Base-by-base conservation (phyloP, 2,797 vertebrate species). In the Poeciliopsis paucimaculata region DNA sequence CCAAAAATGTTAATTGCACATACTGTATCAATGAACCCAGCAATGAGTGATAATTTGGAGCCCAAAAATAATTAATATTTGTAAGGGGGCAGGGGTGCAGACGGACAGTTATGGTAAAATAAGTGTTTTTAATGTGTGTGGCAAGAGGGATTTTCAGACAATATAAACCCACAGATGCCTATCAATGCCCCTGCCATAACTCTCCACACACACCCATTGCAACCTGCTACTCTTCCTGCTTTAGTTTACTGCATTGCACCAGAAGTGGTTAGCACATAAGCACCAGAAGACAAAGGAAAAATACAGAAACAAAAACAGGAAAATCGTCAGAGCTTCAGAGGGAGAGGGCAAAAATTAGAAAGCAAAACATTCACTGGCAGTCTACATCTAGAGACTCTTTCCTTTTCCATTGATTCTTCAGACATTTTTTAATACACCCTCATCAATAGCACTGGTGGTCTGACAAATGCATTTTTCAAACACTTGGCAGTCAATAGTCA, bases 211-310 rank as follows among this genome's bases (percentile, higher is more conserved):
- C 47, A 70, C 78, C 68, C 51, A 86, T 83, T 89, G 84, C 84
- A 86, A 87, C 11, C 78, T 70, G 71, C 77, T 77, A 81, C 84
- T 86, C 89, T 85, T 87, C 90, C 91, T 91, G 91, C 90, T 86
- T 87, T 90, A 72, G 85, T 95, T 93, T 95, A 93, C 95, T 96
- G 95, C 95, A 96, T 94, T 95, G 95, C 95, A 62, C 93, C 93
- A 94, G 94, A 87, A 92, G 92, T 88, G 85, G 91, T 90, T 93
- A 90, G 80, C 88, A 91, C 90, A 90, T 76, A 90, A 86, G 86
- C 90, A 90, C 79, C 75, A 68, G 82, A 84, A 92, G 89, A 94
- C 84, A 92, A 94, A 91, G 86, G 86, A 81, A 72, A 87, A 86
- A 87, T 57, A 82, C 84, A 82, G 43, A 31, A n/a, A 73, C n/a